phyloP scores from a whole-genome alignment of 2,113 vertebrate genomes.

The Brienomyrus longianalis region DNA sequence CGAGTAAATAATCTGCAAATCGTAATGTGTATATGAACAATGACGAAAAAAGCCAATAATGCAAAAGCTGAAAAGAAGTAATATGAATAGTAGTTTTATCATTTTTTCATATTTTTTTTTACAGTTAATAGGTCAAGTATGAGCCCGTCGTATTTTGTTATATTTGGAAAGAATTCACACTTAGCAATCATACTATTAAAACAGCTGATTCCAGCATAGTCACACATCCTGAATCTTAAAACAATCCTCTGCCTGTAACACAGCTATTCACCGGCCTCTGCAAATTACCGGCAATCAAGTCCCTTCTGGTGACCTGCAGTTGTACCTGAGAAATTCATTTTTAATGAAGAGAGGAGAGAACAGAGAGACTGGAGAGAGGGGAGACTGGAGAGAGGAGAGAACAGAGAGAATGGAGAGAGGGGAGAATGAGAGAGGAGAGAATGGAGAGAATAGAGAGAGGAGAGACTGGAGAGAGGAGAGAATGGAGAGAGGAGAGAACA shows the following conservation, averaged over 20 bases:
- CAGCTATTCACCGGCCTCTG: constrained; percentile 41
- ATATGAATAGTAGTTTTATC: not conserved
- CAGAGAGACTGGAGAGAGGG: not conserved
- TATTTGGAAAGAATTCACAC: constrained; percentile 39
- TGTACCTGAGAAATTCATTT: constrained; percentile 41
- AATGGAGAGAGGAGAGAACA: too few relatives aligned
- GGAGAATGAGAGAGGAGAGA: too few relatives aligned
- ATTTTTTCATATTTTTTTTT: not conserved
- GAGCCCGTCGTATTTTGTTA: not conserved
- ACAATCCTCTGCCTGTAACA: constrained; percentile 36
- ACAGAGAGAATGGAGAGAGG: not conserved
- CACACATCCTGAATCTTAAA: constrained; percentile 53
- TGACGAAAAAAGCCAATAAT: not conserved
- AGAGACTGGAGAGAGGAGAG: too few relatives aligned
- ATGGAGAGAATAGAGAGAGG: too few relatives aligned
- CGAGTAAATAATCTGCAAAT: not conserved
- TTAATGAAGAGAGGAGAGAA: constrained; percentile 39
- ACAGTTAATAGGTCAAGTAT: not conserved
- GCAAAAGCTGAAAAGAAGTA: not conserved
- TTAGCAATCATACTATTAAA: constrained; percentile 42
- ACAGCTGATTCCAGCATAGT: constrained; percentile 54
- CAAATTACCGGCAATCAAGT: constrained; percentile 37
- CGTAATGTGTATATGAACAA: not conserved
- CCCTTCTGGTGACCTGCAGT: constrained; percentile 33
- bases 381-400: not conserved